Evolutionary conservation across 2,113 vertebrate species (phyloP).

Genomic region (Megaceryle torquata): DNA sequence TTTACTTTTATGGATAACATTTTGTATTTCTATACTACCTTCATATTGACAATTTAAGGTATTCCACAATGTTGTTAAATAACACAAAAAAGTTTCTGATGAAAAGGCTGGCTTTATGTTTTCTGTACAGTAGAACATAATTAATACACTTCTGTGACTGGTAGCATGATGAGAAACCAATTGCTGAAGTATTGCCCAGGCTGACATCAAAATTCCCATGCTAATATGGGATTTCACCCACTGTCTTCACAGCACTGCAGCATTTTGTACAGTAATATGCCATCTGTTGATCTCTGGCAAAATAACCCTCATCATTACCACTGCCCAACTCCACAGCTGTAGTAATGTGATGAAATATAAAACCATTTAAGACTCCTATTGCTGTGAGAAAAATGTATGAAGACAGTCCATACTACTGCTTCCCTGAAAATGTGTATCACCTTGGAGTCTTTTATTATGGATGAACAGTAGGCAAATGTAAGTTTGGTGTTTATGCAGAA

Average conservation of each 20-base stretch:
- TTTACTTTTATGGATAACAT: neutral
- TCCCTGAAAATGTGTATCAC: neutral
- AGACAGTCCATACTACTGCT: neutral
- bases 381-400: neutral
- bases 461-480: neutral
- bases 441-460: neutral
- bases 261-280: conserved; percentile 4
- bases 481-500: neutral
- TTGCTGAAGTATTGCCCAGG: neutral
- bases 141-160: neutral
- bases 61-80: neutral
- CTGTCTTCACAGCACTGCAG: neutral
- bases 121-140: neutral
- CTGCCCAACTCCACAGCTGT: conserved; percentile 42
- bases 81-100: neutral
- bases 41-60: neutral
- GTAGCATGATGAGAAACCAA: neutral
- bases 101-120: neutral
- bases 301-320: neutral
- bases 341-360: neutral
- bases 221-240: neutral
- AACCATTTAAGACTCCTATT: neutral
- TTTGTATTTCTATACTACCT: neutral
- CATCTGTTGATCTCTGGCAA: conserved; percentile 49
- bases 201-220: neutral